These are phyloP conservation scores for Zosterops borbonicus DNA, from an alignment of 2,113 vertebrate genomes.

Conservation along the genomic window DNA sequence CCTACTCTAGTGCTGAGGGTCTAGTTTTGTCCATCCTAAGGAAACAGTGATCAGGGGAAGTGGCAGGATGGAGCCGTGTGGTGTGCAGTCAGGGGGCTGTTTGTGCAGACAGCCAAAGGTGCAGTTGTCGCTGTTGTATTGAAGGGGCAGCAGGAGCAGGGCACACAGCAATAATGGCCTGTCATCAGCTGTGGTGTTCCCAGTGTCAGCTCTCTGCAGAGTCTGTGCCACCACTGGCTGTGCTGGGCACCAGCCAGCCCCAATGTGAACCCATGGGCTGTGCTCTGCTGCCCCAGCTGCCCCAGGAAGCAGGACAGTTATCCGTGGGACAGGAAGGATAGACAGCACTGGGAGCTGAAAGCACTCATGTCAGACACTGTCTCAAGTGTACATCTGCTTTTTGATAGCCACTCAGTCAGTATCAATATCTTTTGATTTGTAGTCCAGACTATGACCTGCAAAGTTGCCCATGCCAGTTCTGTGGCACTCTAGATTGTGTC, in stretches of 20 bases:
- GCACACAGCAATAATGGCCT: rapidly evolving
- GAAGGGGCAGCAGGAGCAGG: not conserved
- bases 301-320: too few species aligned
- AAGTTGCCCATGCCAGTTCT: not conserved
- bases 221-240: not conserved
- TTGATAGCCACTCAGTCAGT: not conserved
- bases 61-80: rapidly evolving
- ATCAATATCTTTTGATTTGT: not conserved
- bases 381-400: not conserved
- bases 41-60: not conserved
- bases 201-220: not conserved
- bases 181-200: rapidly evolving
- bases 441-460: not conserved
- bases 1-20: not conserved
- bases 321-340: not conserved
- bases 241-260: not conserved
- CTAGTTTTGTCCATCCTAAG: not conserved
- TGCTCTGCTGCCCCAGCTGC: not conserved
- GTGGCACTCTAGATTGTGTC: not conserved
- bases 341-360: not conserved
- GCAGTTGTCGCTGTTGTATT: rapidly evolving
- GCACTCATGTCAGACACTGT: not conserved
- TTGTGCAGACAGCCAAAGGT: not conserved
- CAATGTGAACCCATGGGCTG: not conserved
- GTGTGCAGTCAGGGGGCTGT: not conserved